Conservation (phyloP, 2,888 invertebrate genomes). For the Lucinisca nassula region DNA sequence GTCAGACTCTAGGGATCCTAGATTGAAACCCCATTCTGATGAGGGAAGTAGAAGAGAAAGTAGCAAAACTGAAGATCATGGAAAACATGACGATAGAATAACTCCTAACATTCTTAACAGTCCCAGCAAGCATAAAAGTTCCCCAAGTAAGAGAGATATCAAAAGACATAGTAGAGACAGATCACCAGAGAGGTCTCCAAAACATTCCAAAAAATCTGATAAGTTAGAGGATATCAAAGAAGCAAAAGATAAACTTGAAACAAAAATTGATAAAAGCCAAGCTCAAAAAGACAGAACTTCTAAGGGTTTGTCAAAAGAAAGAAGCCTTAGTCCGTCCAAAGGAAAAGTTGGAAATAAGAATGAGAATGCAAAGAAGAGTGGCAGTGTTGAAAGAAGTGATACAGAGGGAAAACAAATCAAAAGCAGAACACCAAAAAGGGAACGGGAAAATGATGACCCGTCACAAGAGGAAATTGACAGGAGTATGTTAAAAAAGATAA, state of each 20-base stretch:
- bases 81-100: neutral
- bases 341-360: slow-evolving; percentile 19
- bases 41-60: neutral
- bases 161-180: slow-evolving; percentile 21
- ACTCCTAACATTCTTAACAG: neutral
- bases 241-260: neutral
- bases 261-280: neutral
- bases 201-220: neutral
- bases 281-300: neutral
- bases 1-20: neutral
- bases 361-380: neutral
- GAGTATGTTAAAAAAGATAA: neutral
- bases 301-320: neutral
- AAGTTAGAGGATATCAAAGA: slow-evolving; percentile 6
- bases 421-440: neutral
- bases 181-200: slow-evolving; percentile 9
- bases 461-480: neutral
- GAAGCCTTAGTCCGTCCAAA: slow-evolving; percentile 16
- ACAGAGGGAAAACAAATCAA: neutral
- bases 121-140: slow-evolving; percentile 7
- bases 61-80: neutral
- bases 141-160: slow-evolving; percentile 3
- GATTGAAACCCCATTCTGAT: neutral
- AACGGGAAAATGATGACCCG: neutral
- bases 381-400: slow-evolving; percentile 9